These are phyloP conservation scores for Coendou prehensilis DNA, from an alignment of 2,797 vertebrate species.

Conservation along the genomic window DNA sequence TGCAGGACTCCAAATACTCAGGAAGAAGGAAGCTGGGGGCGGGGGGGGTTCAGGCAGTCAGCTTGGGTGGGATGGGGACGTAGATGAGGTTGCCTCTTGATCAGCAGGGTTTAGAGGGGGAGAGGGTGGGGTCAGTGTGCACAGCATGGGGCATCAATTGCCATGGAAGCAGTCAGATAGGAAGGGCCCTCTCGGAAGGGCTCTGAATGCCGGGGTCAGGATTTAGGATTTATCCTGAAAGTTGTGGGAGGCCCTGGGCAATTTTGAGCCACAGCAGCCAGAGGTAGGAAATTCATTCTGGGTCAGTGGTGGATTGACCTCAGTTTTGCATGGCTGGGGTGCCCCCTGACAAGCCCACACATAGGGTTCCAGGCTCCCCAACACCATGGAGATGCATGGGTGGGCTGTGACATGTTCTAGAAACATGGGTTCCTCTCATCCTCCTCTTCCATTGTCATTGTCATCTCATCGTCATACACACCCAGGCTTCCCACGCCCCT, in stretches of 20 bases:
- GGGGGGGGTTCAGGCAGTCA: too few species aligned
- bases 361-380: not conserved
- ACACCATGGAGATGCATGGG: not conserved
- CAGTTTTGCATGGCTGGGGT: not conserved
- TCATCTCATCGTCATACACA: not conserved
- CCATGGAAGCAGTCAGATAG: not conserved
- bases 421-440: not conserved
- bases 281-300: not conserved
- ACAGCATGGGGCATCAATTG: accelerated
- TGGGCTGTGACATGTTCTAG: not conserved
- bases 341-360: not conserved
- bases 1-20: not conserved
- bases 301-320: not conserved
- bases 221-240: too few species aligned
- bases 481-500: too few species aligned
- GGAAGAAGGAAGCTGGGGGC: not conserved
- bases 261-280: not conserved
- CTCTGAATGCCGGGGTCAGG: not conserved
- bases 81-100: not conserved
- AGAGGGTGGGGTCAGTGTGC: not conserved
- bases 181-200: not conserved
- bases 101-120: not conserved
- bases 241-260: not conserved
- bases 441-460: not conserved
- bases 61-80: not conserved